A percentile compares a stretch with the other conserved stretches of the same genome.
Evolutionary conservation across 2,113 vertebrate species (phyloP).

Genomic region (Microcebus griseorufus): DNA sequence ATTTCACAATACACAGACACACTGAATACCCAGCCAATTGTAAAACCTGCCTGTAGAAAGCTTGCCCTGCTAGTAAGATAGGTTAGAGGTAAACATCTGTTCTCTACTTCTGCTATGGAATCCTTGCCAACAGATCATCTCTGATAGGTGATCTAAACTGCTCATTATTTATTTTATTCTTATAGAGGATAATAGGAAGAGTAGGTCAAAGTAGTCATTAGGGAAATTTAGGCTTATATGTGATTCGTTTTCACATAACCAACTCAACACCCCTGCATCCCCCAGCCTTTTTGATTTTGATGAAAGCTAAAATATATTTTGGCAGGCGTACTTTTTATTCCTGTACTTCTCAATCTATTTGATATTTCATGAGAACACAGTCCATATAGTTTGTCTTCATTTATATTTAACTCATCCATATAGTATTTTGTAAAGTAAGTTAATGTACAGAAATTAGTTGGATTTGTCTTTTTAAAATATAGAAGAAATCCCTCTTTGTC

Average conservation of each 20-base stretch:
- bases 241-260: background rate
- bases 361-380: slow-evolving; percentile 17
- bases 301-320: slow-evolving; percentile 8
- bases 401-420: background rate
- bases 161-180: slow-evolving; percentile 35
- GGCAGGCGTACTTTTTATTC: background rate
- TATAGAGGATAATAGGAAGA: background rate
- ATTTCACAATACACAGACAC: background rate
- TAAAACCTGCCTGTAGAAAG: background rate
- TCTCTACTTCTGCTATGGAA: background rate
- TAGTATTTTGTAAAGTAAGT: slow-evolving; percentile 14
- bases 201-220: background rate
- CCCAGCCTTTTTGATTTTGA: background rate
- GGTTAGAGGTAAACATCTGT: slow-evolving; percentile 31
- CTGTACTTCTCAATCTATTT: slow-evolving; percentile 22
- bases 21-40: background rate
- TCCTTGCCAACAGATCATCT: background rate
- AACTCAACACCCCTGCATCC: background rate
- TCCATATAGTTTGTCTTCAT: background rate
- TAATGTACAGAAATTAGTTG: background rate
- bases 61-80: background rate
- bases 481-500: background rate
- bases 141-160: background rate
- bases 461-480: background rate
- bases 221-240: background rate